Conservation (phyloP, 2,888 invertebrate species). For the Oscheius myriophilus region DNA sequence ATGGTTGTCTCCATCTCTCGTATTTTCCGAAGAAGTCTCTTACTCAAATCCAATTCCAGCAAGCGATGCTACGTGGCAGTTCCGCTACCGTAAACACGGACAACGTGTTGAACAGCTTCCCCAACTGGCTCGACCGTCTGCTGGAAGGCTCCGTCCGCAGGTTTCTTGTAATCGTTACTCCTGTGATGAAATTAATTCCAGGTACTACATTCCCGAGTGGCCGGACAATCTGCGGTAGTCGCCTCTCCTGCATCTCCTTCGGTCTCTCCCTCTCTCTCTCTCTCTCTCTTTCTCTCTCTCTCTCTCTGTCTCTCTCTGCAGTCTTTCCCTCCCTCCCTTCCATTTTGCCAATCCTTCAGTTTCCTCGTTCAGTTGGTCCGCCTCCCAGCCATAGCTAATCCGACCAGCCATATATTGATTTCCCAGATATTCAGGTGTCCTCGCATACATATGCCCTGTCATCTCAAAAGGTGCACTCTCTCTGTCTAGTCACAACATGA, state of each 20-base stretch:
- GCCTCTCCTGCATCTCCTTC: slow-evolving; percentile 13
- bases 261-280: slow-evolving; percentile 13
- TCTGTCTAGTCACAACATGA: too few relatives aligned
- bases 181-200: neutral
- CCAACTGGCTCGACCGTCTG: slow-evolving; percentile 94
- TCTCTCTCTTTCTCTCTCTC: slow-evolving; percentile 22
- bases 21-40: too few relatives aligned
- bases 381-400: too few relatives aligned
- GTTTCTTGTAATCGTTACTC: slow-evolving; percentile 4
- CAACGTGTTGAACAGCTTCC: slow-evolving; percentile 87
- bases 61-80: slow-evolving; percentile 39
- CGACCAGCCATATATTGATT: too few relatives aligned
- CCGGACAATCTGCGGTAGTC: slow-evolving; percentile 75
- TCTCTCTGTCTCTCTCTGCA: slow-evolving; percentile 21
- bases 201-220: slow-evolving; percentile 89
- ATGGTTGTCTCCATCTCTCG: too few relatives aligned
- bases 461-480: too few relatives aligned
- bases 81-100: slow-evolving; percentile 42
- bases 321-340: slow-evolving; percentile 2
- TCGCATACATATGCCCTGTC: too few relatives aligned
- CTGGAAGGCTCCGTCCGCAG: slow-evolving; percentile 91
- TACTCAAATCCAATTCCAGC: too few relatives aligned
- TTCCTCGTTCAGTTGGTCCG: neutral
- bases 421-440: too few relatives aligned
- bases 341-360: slow-evolving; percentile 18